These are phyloP conservation scores for Rhyacophila evoluta DNA, from an alignment of 2,888 invertebrate species.

Conservation along the genomic window DNA sequence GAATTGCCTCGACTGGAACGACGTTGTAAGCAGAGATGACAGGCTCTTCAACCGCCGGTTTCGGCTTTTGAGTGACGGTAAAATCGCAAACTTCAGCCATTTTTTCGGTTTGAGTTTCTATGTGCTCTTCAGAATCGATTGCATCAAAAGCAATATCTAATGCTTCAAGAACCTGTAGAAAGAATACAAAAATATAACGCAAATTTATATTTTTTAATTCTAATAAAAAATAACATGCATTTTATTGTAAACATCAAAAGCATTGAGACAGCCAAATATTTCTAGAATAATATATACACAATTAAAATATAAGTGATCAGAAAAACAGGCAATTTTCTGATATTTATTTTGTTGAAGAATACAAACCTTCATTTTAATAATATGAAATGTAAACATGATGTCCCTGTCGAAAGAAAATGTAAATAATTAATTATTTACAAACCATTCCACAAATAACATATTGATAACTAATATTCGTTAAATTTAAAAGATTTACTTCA, in stretches of 20 bases:
- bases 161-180: slow-evolving; percentile 73
- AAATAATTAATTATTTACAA: background rate
- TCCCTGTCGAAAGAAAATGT: background rate
- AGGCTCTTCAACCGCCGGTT: background rate
- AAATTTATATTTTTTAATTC: no score
- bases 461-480: no score
- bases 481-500: background rate
- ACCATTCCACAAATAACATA: background rate
- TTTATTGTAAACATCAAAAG: background rate
- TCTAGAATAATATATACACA: background rate
- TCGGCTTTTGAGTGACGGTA: slow-evolving; percentile 34
- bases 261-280: background rate
- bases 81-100: slow-evolving; percentile 23
- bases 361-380: slow-evolving; percentile 14
- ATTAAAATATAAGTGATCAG: background rate
- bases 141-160: slow-evolving; percentile 75
- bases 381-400: background rate
- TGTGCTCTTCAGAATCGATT: slow-evolving; percentile 69
- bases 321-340: background rate
- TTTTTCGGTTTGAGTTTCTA: slow-evolving; percentile 27
- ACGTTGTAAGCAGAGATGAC: background rate
- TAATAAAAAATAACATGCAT: background rate
- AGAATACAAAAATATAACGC: slow-evolving; percentile 34
- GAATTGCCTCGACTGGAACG: background rate
- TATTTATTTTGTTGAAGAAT: background rate